Base-by-base conservation (phyloP, 1,140 invertebrate species). In the Cotesia glomerata region DNA sequence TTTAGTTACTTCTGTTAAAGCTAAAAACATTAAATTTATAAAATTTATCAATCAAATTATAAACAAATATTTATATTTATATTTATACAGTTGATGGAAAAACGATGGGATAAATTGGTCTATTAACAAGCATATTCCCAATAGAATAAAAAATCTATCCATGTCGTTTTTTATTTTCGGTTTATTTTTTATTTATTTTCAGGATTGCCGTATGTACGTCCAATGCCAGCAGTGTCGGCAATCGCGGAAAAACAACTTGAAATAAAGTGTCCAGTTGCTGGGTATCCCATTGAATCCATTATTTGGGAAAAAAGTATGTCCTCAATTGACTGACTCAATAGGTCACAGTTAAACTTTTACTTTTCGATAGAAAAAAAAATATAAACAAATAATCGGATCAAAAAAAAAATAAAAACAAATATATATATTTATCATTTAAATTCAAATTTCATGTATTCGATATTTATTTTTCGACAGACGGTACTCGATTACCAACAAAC, bases 251-350 rank as follows among this genome's bases (percentile, higher is more conserved):
- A 91, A 77, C 83, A 83, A 79, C 85, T 94, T 51, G 82, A 87
- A 16, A 87, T 94, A 54, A 88, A 90, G 75, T 94, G 93, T 81
- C 92, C 92, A 66, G 92, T 92, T 34, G 91, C 91, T 18, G 92
- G 93, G 14, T 92, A 91, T 82, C 93, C 92, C 8, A 90, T 93
- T 45, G 88, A 90, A 73, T 88, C 87, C 26, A 89, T 93, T 45
- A 83, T 86, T 51, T 93, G 92, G 90, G 89, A 90, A 69, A 92
- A 91, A 90, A 91, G 91, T 91, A 86, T 84, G 79, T 75, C 71
- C 71, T 39, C 8, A 62, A 63, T 16, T 64, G 7, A 64, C 16
- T 63, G 16, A 39, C 39, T 45, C 39, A 45, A 45, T 45, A 45
- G 39, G 39, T 45, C 39, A 45, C 8, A 45, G 5, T 45, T 45